Conservation (phyloP, 2,797 vertebrate genomes). For the Syndactyla subalaris region DNA sequence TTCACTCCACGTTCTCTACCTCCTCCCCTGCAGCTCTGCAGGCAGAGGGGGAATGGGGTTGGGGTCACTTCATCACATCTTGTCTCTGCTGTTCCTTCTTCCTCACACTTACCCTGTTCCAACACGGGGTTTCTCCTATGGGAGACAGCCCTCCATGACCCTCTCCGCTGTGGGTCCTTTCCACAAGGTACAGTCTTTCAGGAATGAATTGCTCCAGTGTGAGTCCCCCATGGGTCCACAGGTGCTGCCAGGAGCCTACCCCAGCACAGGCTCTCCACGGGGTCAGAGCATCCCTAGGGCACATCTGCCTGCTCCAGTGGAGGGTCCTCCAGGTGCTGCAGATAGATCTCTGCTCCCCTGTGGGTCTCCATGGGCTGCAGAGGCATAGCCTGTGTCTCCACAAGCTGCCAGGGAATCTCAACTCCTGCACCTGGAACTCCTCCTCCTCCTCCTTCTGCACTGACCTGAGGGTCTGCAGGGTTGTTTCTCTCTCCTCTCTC, state of each 20-base stretch:
- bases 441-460: neutral
- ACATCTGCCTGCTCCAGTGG: neutral
- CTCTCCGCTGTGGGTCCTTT: neutral
- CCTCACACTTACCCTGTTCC: neutral
- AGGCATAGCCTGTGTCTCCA: neutral
- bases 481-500: neutral
- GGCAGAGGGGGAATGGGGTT: too few species aligned
- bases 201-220: rapidly evolving
- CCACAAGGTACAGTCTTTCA: too few species aligned
- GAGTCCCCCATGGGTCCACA: neutral
- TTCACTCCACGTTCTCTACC: too few species aligned
- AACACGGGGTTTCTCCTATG: neutral
- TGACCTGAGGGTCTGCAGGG: neutral
- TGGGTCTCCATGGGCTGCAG: neutral
- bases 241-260: neutral
- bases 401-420: neutral
- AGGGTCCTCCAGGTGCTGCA: neutral
- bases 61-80: neutral
- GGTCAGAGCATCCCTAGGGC: neutral
- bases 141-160: neutral
- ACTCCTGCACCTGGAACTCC: neutral
- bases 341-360: neutral
- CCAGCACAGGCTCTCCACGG: neutral
- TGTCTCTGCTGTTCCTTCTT: neutral
- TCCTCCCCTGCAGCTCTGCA: too few species aligned